A percentile compares a stretch with the other conserved stretches of the same genome.
These are phyloP conservation scores for Pyxicephalus adspersus DNA, from an alignment of 2,113 vertebrate species.

Conservation along the genomic window DNA sequence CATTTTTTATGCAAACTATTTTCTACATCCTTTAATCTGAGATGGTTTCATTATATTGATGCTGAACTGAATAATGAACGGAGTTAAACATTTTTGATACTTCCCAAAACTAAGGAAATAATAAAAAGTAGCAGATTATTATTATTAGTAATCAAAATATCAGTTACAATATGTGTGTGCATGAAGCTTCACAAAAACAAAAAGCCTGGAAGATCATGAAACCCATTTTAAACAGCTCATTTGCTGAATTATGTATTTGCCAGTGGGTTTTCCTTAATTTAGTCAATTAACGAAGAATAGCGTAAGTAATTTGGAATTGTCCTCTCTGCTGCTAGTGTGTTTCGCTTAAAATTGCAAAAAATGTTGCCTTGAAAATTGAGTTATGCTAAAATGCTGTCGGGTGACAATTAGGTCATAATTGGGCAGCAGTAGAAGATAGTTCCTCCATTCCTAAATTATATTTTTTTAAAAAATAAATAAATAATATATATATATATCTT, in stretches of 20 bases:
- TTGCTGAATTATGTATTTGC: constrained; percentile 63
- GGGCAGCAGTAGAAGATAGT: constrained; percentile 12
- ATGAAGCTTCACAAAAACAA: constrained; percentile 12
- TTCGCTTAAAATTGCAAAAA: constrained; percentile 63
- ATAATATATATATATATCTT: no score
- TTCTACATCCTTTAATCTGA: not conserved
- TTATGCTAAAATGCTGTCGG: constrained; percentile 23
- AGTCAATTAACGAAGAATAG: constrained; percentile 60
- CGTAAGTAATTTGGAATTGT: constrained; percentile 57
- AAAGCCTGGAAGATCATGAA: constrained; percentile 53
- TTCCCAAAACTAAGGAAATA: not conserved
- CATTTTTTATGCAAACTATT: not conserved
- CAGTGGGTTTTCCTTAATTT: constrained; percentile 63
- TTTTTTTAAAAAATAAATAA: not conserved
- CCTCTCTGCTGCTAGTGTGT: constrained; percentile 46
- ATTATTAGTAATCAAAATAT: not conserved
- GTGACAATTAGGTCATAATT: constrained; percentile 37
- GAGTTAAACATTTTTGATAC: not conserved
- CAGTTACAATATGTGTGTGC: constrained; percentile 15
- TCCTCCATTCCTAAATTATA: constrained; percentile 4
- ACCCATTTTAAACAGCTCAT: constrained; percentile 60
- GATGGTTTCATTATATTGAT: not conserved
- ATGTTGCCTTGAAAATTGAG: constrained; percentile 11
- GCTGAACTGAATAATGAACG: not conserved
- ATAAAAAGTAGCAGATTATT: not conserved